Evolutionary conservation across 2,797 vertebrate genomes (phyloP).

Genomic region (Orestias chungarensis): DNA sequence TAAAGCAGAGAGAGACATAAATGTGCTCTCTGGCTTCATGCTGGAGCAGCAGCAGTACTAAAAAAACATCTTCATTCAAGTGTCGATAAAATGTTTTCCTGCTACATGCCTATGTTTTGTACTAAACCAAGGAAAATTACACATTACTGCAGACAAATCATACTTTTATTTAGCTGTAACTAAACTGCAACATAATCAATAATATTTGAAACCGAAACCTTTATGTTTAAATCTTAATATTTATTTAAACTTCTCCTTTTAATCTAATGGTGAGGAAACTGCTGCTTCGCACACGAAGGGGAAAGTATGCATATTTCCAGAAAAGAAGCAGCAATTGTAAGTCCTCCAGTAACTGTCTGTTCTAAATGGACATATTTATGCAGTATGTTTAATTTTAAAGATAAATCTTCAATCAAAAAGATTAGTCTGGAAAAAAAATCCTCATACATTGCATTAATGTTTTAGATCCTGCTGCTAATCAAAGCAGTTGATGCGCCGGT

Average conservation of each 20-base stretch:
- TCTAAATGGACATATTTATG: neutral
- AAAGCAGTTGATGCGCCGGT: neutral
- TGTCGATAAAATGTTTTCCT: slow-evolving; percentile 8
- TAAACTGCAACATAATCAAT: neutral
- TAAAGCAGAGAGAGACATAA: slow-evolving; percentile 79
- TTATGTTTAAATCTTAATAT: neutral
- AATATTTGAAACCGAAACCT: neutral
- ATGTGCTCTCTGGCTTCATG: slow-evolving; percentile 81
- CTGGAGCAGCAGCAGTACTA: slow-evolving; percentile 65
- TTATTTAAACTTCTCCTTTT: neutral
- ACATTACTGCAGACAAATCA: neutral
- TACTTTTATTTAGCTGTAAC: neutral
- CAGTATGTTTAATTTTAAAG: neutral
- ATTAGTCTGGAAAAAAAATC: neutral
- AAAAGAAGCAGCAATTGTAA: neutral
- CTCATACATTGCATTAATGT: neutral
- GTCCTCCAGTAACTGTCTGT: neutral
- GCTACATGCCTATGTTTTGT: neutral
- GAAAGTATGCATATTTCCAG: neutral
- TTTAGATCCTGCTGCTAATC: neutral
- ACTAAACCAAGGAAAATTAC: neutral
- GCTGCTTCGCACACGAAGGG: no score
- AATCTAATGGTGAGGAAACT: neutral
- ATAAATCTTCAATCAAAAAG: neutral
- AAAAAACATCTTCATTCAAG: neutral